Conservation (phyloP, 1,140 invertebrate species). For the Ceratina japonica region DNA sequence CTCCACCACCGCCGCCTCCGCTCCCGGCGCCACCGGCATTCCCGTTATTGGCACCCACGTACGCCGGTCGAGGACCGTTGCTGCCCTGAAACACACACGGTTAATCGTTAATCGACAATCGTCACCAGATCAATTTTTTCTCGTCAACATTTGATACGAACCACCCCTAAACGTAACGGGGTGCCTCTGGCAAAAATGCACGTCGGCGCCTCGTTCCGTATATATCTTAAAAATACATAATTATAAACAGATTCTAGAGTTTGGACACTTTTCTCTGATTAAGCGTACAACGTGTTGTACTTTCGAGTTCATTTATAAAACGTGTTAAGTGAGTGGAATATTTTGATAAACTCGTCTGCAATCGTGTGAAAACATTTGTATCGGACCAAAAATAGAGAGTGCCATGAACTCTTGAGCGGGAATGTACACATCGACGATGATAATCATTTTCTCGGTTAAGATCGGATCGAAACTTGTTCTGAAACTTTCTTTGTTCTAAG, state of each 20-base stretch:
- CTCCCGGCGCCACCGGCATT: conserved; percentile 73
- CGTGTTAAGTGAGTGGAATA: too few relatives aligned
- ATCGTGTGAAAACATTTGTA: neutral
- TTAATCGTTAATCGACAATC: neutral
- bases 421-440: neutral
- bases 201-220: too few relatives aligned
- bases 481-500: neutral
- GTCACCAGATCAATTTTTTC: neutral
- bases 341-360: too few relatives aligned
- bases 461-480: neutral
- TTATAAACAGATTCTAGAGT: too few relatives aligned
- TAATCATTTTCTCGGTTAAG: neutral
- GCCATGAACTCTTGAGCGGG: too few relatives aligned
- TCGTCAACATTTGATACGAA: neutral
- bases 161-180: too few relatives aligned
- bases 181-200: too few relatives aligned
- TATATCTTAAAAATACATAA: too few relatives aligned
- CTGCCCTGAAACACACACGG: conserved; percentile 71
- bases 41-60: conserved; percentile 77
- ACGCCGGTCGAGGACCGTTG: conserved; percentile 77
- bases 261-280: too few relatives aligned
- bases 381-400: neutral
- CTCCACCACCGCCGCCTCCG: conserved; percentile 44
- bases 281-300: too few relatives aligned
- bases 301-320: too few relatives aligned